These are phyloP conservation scores for Anguilla megastoma DNA, from an alignment of 2,797 vertebrate genomes.

Conservation along the genomic window DNA sequence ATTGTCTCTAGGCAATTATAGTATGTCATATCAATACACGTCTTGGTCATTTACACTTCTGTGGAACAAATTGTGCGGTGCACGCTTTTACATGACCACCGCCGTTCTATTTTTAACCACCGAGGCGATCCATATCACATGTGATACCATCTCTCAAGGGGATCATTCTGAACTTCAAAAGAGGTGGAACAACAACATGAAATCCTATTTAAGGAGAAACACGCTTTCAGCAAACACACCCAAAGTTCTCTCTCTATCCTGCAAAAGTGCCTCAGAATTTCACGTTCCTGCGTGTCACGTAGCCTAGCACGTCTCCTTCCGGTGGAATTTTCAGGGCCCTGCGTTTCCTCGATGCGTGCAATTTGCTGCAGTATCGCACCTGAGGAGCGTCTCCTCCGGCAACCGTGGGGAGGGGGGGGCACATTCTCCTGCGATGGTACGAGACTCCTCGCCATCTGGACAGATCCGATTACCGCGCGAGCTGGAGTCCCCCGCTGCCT, in stretches of 20 bases:
- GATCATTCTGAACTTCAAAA: constrained; percentile 14
- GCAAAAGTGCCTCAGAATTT: neutral
- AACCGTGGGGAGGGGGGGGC: constrained; percentile 42
- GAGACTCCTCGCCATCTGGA: constrained; percentile 72
- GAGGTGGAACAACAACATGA: neutral
- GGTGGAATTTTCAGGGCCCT: neutral
- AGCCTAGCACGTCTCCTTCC: neutral
- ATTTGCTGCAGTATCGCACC: neutral
- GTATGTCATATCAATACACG: neutral
- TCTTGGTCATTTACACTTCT: constrained; percentile 1
- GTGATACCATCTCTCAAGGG: neutral
- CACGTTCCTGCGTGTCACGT: neutral
- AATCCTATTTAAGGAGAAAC: neutral
- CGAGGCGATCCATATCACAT: neutral
- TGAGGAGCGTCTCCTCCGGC: constrained; percentile 39
- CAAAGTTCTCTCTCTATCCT: neutral
- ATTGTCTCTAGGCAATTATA: neutral
- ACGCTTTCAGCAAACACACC: no score
- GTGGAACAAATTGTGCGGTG: neutral
- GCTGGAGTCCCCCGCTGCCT: constrained; percentile 65
- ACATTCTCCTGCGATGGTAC: constrained; percentile 37
- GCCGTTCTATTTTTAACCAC: neutral
- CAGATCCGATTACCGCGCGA: constrained; percentile 69
- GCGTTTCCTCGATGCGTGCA: neutral
- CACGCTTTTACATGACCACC: neutral